Base-by-base conservation (phyloP, 2,113 vertebrate species). In the Tyrannus savana region DNA sequence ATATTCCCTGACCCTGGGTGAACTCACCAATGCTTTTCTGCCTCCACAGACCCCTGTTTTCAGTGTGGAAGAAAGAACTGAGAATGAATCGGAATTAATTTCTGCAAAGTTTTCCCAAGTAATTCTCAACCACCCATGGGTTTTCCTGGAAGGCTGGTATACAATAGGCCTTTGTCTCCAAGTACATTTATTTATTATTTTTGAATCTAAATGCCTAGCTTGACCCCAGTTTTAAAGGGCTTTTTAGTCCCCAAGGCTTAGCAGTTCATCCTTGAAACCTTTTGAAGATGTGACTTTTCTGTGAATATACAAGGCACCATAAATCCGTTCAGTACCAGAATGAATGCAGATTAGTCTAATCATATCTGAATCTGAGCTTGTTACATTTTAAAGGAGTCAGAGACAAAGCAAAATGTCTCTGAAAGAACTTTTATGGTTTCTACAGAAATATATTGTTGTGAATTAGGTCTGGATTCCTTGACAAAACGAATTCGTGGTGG, bases 131-230 rank as follows among this genome's bases (percentile, higher is more conserved):
- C 68, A 63, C 83, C 79, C 76, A 35, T 89, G 79, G 35, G 44
- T 88, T 96, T 96, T 94, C 85, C 84, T 88, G 96, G 84, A 95
- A 93, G 56, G 44, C 28, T 59, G 25, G 17, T 77, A 72, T 63
- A 96, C 95, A 97, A 95, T 86, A 94, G 67, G 47, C 59, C 49
- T 91, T 96, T 97, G 95, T 97, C 62, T 93, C 35, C 50, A 90
- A 76, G 33, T 85, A 67, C 30, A 71, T 93, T 91, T 91, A 72
- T 86, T 81, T 93, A 86, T 91, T 90, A 80, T 85, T 95, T 95
- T 95, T 89, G 4, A 69, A 52, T 85, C 71, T 86, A 77, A 95
- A 80, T 91, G 84, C 68, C 55, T 83, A 56, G 25, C 47, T 83
- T 90, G 84, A 89, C 80, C 60, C n/a, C 44, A 33, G 0, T 87